Evolutionary conservation across 2,113 vertebrate species (phyloP).

Genomic region (Anas platyrhynchos): DNA sequence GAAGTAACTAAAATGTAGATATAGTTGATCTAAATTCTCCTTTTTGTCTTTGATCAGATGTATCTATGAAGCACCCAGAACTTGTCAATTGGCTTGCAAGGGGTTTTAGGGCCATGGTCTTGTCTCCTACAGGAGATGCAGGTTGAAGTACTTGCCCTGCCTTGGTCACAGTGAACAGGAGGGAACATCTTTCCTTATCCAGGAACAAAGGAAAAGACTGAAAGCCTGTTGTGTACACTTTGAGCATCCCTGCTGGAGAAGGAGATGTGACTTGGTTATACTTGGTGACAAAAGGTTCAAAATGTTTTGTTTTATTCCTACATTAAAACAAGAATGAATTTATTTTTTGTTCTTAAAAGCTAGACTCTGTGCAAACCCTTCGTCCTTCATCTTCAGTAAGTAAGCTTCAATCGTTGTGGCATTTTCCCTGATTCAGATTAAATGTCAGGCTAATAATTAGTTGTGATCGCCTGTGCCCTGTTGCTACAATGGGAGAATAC

Average conservation of each 20-base stretch:
- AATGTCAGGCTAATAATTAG: slow-evolving; percentile 1
- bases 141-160: not conserved
- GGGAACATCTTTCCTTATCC: not conserved
- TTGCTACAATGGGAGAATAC: not conserved
- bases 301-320: not conserved
- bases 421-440: slow-evolving; percentile 23
- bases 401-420: not conserved
- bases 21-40: not conserved
- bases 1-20: not conserved
- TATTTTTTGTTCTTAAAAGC: not conserved
- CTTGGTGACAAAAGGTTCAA: not conserved
- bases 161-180: not conserved
- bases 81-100: not conserved
- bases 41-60: not conserved
- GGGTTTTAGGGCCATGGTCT: not conserved
- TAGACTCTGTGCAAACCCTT: not conserved
- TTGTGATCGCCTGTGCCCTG: not conserved
- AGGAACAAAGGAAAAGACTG: not conserved
- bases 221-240: rapidly evolving
- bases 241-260: not conserved
- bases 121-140: not conserved
- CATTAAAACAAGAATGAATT: not conserved
- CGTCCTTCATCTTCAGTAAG: not conserved
- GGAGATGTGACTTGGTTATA: not conserved
- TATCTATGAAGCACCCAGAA: not conserved